phyloP scores from a whole-genome alignment of 2,888 invertebrate species.

The Malthinus flaveolus region DNA sequence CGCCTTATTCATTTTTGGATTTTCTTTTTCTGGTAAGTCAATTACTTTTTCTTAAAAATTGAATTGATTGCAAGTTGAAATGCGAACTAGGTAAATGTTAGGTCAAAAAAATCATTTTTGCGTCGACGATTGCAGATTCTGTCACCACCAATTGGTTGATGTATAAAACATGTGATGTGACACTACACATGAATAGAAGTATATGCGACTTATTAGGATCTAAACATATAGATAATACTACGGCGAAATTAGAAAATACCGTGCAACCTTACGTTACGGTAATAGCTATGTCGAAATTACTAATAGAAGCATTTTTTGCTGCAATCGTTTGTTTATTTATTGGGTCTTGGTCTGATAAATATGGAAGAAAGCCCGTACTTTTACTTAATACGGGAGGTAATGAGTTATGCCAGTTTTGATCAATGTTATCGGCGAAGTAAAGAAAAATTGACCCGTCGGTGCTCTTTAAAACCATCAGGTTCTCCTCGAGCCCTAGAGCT shows the following conservation, averaged over 20 bases:
- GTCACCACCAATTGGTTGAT: conserved; percentile 69
- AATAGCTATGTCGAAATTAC: conserved; percentile 63
- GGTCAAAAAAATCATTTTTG: neutral
- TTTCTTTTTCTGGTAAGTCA: conserved; percentile 25
- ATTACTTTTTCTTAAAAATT: too few relatives aligned
- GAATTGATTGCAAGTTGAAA: neutral
- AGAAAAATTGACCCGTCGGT: too few relatives aligned
- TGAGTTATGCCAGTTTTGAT: neutral
- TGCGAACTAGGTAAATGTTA: neutral
- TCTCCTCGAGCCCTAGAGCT: too few relatives aligned
- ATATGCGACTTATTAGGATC: conserved; percentile 63
- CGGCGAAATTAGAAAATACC: conserved; percentile 56
- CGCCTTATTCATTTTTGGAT: conserved; percentile 18
- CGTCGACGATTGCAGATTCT: conserved; percentile 53
- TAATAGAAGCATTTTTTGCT: conserved; percentile 69
- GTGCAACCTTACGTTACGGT: conserved; percentile 70
- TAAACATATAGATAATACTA: conserved; percentile 58
- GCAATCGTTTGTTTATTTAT: conserved; percentile 71
- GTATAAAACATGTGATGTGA: conserved; percentile 68
- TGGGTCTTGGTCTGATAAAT: conserved; percentile 81
- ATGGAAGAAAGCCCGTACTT: conserved; percentile 71
- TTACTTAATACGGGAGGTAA: conserved; percentile 64
- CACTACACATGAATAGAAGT: conserved; percentile 60
- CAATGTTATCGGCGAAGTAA: neutral
- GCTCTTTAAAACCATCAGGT: too few relatives aligned